Evolutionary conservation across 2,888 invertebrate genomes (phyloP).

Genomic region (Amblyjoppa proteus): DNA sequence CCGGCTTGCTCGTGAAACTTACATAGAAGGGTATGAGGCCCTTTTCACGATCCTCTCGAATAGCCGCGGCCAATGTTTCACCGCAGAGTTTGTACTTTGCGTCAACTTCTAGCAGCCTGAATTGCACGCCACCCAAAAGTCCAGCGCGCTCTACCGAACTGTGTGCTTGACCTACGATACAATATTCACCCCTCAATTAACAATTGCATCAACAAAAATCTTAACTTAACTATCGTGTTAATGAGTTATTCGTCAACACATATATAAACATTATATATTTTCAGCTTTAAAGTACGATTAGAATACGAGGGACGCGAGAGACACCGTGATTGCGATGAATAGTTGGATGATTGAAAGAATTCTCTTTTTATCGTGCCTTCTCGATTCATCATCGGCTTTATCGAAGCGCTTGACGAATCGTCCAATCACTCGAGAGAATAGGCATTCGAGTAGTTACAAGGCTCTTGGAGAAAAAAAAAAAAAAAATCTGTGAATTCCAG

Average conservation of each 20-base stretch:
- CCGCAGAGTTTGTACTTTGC: conserved; percentile 91
- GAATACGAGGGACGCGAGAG: neutral
- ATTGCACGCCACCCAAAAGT: conserved; percentile 93
- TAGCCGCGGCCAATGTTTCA: conserved; percentile 91
- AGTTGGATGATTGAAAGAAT: neutral
- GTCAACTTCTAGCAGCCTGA: conserved; percentile 91
- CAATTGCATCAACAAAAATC: neutral
- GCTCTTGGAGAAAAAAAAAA: conserved; percentile 9
- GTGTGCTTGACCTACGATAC: conserved; percentile 92
- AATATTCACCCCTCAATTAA: conserved; percentile 6
- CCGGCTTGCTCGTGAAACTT: conserved; percentile 83
- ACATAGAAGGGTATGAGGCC: conserved; percentile 99
- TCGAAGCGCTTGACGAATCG: conserved; percentile 19
- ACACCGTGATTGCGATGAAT: neutral
- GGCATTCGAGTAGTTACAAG: conserved; percentile 11
- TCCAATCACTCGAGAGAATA: conserved; percentile 20
- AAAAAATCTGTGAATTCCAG: conserved; percentile 55
- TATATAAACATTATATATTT: neutral
- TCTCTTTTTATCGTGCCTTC: neutral
- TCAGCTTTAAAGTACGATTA: neutral
- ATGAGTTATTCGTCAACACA: neutral
- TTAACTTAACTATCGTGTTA: neutral
- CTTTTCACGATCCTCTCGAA: conserved; percentile 93
- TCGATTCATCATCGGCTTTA: conserved; percentile 21
- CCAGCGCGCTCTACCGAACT: conserved; percentile 97